These are phyloP conservation scores for Petrocephalus microphthalmus DNA, from an alignment of 2,113 vertebrate species.

Conservation along the genomic window DNA sequence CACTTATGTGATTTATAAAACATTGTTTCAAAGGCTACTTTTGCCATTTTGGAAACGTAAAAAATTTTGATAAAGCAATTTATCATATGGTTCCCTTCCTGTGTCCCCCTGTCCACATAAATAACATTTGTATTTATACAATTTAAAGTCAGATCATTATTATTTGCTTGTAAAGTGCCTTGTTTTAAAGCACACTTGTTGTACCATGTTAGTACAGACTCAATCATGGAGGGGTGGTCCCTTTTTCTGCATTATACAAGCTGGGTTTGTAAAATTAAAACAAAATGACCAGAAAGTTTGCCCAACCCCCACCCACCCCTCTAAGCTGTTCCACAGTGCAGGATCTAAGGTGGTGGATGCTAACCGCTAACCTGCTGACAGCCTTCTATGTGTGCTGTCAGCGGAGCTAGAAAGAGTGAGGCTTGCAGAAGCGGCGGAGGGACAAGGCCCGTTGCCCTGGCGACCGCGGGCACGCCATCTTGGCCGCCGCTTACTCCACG, in stretches of 20 bases:
- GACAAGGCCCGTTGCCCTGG: constrained; percentile 22
- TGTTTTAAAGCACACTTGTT: neutral
- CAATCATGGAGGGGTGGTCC: neutral
- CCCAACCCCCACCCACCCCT: neutral
- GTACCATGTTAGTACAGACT: neutral
- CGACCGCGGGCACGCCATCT: constrained; percentile 37
- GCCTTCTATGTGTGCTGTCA: neutral
- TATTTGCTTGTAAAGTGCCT: neutral
- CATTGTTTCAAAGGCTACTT: neutral
- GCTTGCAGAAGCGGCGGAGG: neutral
- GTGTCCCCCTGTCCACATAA: neutral
- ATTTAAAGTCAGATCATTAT: neutral
- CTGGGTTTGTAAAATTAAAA: neutral
- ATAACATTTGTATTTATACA: neutral
- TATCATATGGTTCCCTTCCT: neutral
- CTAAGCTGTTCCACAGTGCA: neutral
- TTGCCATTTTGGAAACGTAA: neutral
- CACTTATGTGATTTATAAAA: neutral
- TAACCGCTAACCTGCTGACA: neutral
- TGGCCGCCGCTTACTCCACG: constrained; percentile 49
- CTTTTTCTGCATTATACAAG: neutral
- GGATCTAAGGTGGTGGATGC: neutral
- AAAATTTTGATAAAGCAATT: neutral
- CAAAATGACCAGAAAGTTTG: neutral
- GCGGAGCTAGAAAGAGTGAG: neutral